Base-by-base conservation (phyloP, 2,113 vertebrate species). In the Thomomys bottae region DNA sequence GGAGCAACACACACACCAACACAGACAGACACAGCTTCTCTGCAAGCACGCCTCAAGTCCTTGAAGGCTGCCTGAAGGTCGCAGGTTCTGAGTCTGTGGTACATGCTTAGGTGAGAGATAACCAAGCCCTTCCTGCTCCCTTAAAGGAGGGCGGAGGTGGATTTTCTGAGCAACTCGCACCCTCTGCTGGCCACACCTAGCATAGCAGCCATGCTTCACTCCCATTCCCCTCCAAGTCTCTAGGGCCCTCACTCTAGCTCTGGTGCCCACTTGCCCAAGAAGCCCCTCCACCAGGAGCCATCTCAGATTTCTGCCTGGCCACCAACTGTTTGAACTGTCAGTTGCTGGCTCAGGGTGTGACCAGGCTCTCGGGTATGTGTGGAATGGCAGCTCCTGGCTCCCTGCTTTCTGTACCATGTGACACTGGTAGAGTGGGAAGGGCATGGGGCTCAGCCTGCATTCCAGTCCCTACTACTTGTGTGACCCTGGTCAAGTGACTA, bases 121-220 rank as follows among this genome's bases (percentile, higher is more conserved):
- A 20, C 15, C 61, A 8, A 73, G 10, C 21, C 23, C 32, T 21
- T 32, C 3, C 57, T 0, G 0, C 59, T 59, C 11, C 28, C 45
- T 21, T 0, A 18, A 11, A 32, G 9, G 12, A 54, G 30, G 2
- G 0, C 14, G 0, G 0, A 17, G 28, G 23, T 42, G 10, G 12
- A 66, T 92, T 93, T 38, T 15, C 23, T 36, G 20, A 59, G 84
- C 34, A 4, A 72, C 30, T 45, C 1, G 4, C 63, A 40, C 95
- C 94, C 96, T 87, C 96, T 96, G 88, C 93, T 79, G 96, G 76
- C 14, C 73, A 81, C 28, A 14, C 7, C 4, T 1, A 23, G 24
- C 26, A 77, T 34, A 8, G 59, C 89, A 77, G 45, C 9, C 26
- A 17, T 7, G n/a, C 38, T 32, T 21, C 38, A n/a, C 49, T 8